These are phyloP conservation scores for Virgularia gustaviana DNA, from an alignment of 92 coral and sea anemone genomes.

Conservation along the genomic window DNA sequence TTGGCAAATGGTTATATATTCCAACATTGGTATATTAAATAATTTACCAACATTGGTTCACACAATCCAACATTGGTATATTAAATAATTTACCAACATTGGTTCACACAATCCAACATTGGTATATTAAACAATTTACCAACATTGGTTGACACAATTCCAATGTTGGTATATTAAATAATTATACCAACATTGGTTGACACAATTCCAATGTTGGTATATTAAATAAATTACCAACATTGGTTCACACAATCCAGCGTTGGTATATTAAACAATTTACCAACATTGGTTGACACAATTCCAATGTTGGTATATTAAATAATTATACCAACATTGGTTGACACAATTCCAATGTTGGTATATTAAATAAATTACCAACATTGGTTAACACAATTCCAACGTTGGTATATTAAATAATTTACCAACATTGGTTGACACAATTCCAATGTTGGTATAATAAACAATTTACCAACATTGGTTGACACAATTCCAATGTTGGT, in stretches of 20 bases:
- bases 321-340: constrained; percentile 6
- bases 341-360: neutral
- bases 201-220: constrained; percentile 31
- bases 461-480: constrained; percentile 25
- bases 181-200: constrained; percentile 7
- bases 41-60: constrained; percentile 18
- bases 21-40: constrained; percentile 42
- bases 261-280: neutral
- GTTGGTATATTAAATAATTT: neutral
- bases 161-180: constrained; percentile 27
- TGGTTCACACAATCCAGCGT: constrained; percentile 14
- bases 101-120: constrained; percentile 12
- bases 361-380: neutral
- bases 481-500: constrained; percentile 29
- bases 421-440: constrained; percentile 4
- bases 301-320: no score
- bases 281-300: constrained; percentile 9
- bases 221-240: constrained; percentile 20
- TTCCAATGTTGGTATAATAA: constrained; percentile 17
- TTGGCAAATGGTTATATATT: constrained; percentile 41
- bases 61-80: constrained; percentile 21
- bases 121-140: neutral
- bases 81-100: constrained; percentile 26
- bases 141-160: constrained; percentile 22
- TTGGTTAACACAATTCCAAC: neutral